phyloP scores from a whole-genome alignment of 1,140 invertebrate genomes.

The Zaprionus kolodkinae region DNA sequence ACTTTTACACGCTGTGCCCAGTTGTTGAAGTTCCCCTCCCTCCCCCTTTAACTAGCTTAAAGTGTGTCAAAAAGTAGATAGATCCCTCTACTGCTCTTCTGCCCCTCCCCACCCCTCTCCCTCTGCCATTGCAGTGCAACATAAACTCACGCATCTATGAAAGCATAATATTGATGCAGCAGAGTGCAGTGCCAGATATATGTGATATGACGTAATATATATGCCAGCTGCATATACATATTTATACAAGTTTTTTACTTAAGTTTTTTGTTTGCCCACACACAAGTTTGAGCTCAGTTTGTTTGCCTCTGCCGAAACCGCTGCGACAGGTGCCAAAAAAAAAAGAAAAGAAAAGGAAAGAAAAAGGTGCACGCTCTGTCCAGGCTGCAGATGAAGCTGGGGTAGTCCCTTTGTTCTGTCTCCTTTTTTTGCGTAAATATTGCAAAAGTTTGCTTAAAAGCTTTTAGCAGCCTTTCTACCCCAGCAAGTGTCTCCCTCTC shows the following conservation, averaged over 20 bases:
- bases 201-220: slow-evolving; percentile 41
- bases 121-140: slow-evolving; percentile 68
- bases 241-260: slow-evolving; percentile 40
- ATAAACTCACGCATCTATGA: slow-evolving; percentile 47
- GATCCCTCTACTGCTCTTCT: background rate
- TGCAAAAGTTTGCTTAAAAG: slow-evolving; percentile 73
- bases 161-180: slow-evolving; percentile 77
- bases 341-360: slow-evolving; percentile 6
- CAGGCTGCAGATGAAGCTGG: background rate
- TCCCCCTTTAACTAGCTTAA: background rate
- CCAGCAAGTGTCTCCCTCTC: background rate
- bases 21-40: slow-evolving; percentile 50
- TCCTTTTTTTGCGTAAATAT: slow-evolving; percentile 57
- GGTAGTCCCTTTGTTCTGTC: slow-evolving; percentile 25
- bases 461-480: slow-evolving; percentile 59
- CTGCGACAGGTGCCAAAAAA: slow-evolving; percentile 14
- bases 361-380: slow-evolving; percentile 27
- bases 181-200: slow-evolving; percentile 66
- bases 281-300: slow-evolving; percentile 32
- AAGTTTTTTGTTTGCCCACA: slow-evolving; percentile 44
- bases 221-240: background rate
- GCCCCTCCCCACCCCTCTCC: background rate
- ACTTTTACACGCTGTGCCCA: slow-evolving; percentile 38
- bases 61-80: slow-evolving; percentile 5
- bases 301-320: slow-evolving; percentile 64